phyloP scores from a whole-genome alignment of 2,113 vertebrate species.

The Catharus minimus region DNA sequence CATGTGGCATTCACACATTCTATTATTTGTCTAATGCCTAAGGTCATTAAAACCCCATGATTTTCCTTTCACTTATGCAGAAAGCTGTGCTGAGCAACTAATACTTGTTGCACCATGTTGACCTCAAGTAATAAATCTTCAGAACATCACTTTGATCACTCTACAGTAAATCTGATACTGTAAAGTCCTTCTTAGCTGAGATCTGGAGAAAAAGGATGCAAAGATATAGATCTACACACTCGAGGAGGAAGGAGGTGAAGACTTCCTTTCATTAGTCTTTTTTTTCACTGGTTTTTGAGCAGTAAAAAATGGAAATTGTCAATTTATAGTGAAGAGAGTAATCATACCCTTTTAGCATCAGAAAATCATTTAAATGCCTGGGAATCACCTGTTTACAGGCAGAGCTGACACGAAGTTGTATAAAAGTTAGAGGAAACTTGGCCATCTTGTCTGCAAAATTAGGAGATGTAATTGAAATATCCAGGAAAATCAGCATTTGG shows the following conservation, averaged over 20 bases:
- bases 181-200: background rate
- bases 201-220: background rate
- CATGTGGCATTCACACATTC: conserved; percentile 16
- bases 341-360: background rate
- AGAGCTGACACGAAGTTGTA: background rate
- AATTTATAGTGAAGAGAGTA: background rate
- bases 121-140: conserved; percentile 17
- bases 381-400: background rate
- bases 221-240: background rate
- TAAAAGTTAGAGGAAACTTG: conserved; percentile 28
- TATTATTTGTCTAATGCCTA: conserved; percentile 4
- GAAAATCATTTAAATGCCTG: background rate
- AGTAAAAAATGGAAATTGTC: background rate
- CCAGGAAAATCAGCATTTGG: conserved; percentile 40
- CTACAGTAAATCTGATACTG: background rate
- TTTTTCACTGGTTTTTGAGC: background rate
- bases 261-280: background rate
- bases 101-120: conserved; percentile 36
- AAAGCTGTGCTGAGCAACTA: background rate
- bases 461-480: background rate
- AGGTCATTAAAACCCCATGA: conserved; percentile 20
- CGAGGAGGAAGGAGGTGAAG: background rate
- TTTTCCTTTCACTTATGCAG: background rate
- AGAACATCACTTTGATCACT: background rate
- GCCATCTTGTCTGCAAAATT: conserved; percentile 27